Conservation (phyloP, 2,888 invertebrate genomes). For the Rotaria socialis region DNA sequence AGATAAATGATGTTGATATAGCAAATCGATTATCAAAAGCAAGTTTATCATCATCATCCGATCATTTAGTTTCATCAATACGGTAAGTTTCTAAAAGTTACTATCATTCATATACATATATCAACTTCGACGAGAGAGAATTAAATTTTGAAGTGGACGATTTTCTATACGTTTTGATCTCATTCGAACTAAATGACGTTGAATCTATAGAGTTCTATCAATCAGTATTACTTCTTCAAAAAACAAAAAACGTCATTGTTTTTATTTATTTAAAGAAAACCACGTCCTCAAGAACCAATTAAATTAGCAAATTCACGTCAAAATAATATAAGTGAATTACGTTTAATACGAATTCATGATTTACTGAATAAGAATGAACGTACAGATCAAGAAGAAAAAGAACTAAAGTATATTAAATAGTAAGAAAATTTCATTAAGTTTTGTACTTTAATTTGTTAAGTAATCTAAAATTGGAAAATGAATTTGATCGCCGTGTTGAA, state of each 20-base stretch:
- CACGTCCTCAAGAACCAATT: background rate
- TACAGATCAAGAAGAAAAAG: slow-evolving; percentile 30
- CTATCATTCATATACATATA: no score
- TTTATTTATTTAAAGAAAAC: background rate
- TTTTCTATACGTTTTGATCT: no score
- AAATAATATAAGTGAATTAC: slow-evolving; percentile 23
- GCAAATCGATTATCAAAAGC: background rate
- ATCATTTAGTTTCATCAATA: background rate
- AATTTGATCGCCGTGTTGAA: slow-evolving; percentile 35
- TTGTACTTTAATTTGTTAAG: background rate
- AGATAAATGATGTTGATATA: slow-evolving; percentile 9
- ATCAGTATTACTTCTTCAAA: no score
- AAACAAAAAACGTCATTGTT: no score
- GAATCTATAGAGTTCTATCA: no score
- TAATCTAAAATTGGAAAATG: slow-evolving; percentile 32
- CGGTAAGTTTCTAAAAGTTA: background rate
- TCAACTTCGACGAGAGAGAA: no score
- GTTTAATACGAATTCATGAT: slow-evolving; percentile 21
- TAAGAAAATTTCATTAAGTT: background rate
- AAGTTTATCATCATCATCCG: slow-evolving; percentile 25
- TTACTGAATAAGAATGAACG: background rate
- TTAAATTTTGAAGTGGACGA: no score
- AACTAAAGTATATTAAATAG: background rate
- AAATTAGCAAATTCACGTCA: background rate
- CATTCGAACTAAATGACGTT: no score